These are phyloP conservation scores for Excalfactoria chinensis DNA, from an alignment of 2,113 vertebrate genomes.

Conservation along the genomic window DNA sequence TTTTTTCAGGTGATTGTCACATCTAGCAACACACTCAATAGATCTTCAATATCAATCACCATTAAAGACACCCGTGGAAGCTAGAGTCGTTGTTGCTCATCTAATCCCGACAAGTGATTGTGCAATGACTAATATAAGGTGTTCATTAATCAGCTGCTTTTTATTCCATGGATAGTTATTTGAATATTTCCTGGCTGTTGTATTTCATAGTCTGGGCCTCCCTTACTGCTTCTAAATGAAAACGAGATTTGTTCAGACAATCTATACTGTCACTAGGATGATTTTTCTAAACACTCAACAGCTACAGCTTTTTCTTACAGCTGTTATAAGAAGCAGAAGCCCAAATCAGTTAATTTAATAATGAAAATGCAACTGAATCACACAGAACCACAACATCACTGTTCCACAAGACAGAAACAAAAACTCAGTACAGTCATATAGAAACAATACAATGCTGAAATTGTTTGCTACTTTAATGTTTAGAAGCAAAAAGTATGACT, in stretches of 20 bases:
- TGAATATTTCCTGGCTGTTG: neutral
- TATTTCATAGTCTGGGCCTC: neutral
- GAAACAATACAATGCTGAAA: neutral
- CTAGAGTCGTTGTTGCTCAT: neutral
- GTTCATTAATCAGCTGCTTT: neutral
- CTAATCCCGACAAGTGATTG: neutral
- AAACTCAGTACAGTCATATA: neutral
- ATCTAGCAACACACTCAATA: neutral
- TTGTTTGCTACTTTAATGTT: neutral
- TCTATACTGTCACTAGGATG: neutral
- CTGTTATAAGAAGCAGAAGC: neutral
- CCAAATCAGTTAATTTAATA: neutral
- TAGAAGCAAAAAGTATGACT: neutral
- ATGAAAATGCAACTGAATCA: neutral
- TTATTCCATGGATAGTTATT: neutral
- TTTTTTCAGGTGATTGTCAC: neutral
- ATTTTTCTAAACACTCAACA: neutral
- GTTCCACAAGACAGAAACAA: neutral
- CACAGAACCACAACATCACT: neutral
- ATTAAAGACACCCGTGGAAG: neutral
- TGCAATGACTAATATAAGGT: neutral
- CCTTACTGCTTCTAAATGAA: neutral
- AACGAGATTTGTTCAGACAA: neutral
- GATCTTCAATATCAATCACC: neutral
- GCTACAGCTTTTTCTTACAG: neutral